Percentiles rank a stretch among this genome's conserved stretches.
Evolutionary conservation across 2,113 vertebrate species (phyloP).

Genomic region (Crotalus tigris): DNA sequence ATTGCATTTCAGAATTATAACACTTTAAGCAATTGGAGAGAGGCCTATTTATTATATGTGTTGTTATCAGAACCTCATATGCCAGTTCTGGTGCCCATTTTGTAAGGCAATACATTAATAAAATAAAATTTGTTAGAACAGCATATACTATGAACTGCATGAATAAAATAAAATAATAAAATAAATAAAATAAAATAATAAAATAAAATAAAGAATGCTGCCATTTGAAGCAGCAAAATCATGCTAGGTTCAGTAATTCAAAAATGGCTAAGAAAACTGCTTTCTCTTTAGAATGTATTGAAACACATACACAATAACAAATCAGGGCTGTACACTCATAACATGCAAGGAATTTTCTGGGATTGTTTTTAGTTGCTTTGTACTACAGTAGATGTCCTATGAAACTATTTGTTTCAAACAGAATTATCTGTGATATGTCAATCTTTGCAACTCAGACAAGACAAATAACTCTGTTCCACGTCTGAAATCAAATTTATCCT

Average conservation of each 20-base stretch:
- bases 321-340: constrained; percentile 38
- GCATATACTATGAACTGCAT: neutral
- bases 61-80: neutral
- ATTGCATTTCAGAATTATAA: neutral
- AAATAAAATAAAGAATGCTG: neutral
- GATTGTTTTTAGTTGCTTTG: constrained; percentile 49
- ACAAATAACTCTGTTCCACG: neutral
- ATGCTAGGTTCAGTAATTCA: constrained; percentile 49
- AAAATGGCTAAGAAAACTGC: constrained; percentile 24
- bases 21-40: neutral
- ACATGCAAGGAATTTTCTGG: constrained; percentile 22
- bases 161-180: too few species aligned
- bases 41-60: neutral
- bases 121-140: neutral
- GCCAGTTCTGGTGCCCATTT: neutral
- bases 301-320: constrained; percentile 49
- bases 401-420: neutral
- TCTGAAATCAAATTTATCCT: neutral
- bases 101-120: neutral
- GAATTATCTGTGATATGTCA: neutral
- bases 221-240: neutral
- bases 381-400: neutral
- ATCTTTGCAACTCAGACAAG: neutral
- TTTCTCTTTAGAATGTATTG: constrained; percentile 36
- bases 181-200: too few species aligned